phyloP scores from a whole-genome alignment of 2,888 invertebrate genomes.

The Hemithea aestivaria region DNA sequence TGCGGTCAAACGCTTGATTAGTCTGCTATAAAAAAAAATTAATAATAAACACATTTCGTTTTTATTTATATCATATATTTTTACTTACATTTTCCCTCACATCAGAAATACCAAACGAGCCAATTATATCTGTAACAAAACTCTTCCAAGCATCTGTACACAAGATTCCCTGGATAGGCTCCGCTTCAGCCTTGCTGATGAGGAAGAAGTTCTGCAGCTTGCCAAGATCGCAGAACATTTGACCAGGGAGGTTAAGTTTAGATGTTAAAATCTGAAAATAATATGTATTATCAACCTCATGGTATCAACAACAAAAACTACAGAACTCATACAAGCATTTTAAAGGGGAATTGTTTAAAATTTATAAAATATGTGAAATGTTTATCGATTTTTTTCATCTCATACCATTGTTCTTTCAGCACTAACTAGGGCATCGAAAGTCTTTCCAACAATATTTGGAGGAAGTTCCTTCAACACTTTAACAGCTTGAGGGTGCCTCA shows the following conservation, averaged over 20 bases:
- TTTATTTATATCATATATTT: no score
- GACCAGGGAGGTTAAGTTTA: conserved; percentile 53
- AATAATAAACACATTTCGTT: no score
- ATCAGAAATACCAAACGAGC: conserved; percentile 60
- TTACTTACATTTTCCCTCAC: conserved; percentile 63
- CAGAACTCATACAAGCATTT: no score
- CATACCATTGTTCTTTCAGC: conserved; percentile 65
- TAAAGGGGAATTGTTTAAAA: no score
- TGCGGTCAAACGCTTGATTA: no score
- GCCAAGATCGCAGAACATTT: conserved; percentile 64
- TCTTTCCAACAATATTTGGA: conserved; percentile 46
- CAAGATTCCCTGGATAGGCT: conserved; percentile 43
- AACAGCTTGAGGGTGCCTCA: conserved; percentile 57
- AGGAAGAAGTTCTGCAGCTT: conserved; percentile 55
- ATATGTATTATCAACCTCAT: no score
- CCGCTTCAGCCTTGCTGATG: conserved; percentile 45
- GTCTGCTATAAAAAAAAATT: no score
- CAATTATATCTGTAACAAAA: conserved; percentile 57
- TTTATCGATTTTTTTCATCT: background rate
- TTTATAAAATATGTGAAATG: background rate
- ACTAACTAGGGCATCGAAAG: conserved; percentile 65
- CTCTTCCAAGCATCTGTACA: conserved; percentile 61
- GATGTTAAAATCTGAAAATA: conserved; percentile 58
- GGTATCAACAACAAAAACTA: no score
- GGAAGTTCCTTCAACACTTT: conserved; percentile 49